Percentiles rank a stretch among this genome's conserved stretches.
phyloP scores from a whole-genome alignment of 2,888 invertebrate species.

The Deilephila elpenor region DNA sequence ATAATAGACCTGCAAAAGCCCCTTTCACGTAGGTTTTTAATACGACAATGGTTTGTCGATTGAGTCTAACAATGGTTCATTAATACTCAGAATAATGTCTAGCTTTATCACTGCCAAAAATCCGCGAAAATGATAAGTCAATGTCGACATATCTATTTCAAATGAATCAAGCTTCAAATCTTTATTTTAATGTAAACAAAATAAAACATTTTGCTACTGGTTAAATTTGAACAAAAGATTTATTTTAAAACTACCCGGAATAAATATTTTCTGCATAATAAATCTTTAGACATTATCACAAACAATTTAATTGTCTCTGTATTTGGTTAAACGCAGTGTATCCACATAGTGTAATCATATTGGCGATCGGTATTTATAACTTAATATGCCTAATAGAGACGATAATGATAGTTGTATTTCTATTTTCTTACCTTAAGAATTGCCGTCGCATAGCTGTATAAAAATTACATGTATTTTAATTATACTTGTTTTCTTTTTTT shows the following conservation, averaged over 20 bases:
- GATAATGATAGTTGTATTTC: conserved; percentile 17
- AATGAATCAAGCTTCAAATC: too few species aligned
- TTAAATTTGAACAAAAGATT: not conserved
- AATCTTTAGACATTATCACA: not conserved
- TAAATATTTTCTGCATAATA: not conserved
- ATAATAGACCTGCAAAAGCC: too few species aligned
- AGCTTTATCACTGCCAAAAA: too few species aligned
- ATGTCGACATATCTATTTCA: too few species aligned
- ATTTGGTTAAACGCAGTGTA: conserved; percentile 12
- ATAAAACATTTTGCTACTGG: too few species aligned
- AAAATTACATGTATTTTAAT: not conserved
- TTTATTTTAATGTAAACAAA: too few species aligned
- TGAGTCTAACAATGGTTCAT: too few species aligned
- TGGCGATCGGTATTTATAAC: conserved; percentile 15
- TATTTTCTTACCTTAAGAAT: conserved; percentile 13
- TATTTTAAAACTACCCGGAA: not conserved
- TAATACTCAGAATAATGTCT: too few species aligned
- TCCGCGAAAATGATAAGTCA: too few species aligned
- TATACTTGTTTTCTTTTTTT: not conserved
- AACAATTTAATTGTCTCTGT: conserved; percentile 2
- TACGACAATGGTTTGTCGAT: too few species aligned
- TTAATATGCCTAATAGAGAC: conserved; percentile 19
- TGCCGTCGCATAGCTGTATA: not conserved
- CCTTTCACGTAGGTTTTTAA: too few species aligned
- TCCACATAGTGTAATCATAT: not conserved